Evolutionary conservation across 2,113 vertebrate genomes (phyloP), one percentile per base, ranked within the genome.

Genomic region (Cyprinus carpio): DNA sequence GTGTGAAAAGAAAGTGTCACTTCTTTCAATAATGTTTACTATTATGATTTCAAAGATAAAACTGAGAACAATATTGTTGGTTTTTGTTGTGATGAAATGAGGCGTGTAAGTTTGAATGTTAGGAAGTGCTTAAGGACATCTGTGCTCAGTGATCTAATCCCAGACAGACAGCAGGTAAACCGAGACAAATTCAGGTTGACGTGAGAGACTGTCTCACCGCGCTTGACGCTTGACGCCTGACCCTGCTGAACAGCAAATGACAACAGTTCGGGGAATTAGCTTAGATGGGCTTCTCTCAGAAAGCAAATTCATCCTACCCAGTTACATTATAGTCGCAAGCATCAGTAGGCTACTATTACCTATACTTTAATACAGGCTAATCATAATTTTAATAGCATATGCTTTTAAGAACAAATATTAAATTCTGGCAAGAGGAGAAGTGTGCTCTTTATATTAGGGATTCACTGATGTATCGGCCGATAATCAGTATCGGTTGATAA

Each of bases 101-200:
- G 7, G 46, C 46, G 5, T 40, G 49, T 51, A 3, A 31, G 31
- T 71, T 71, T 71, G 20, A 40, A 71, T 23, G 34, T n/a, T 71
- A 81, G 87, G 49, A 71, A 84, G 64, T 54, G 29, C 27, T 58
- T 46, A 16, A 80, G 74, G 31, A 34, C 18, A 37, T 11, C 16
- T 56, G 75, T 64, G 62, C 60, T 83, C 77, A 74, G 82, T 18
- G 20, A 34, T 29, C 83, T 83, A 81, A 82, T 86, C 77, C 69
- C 67, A 75, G 25, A 79, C 84, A 87, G 49, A 72, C 18, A 60
- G 15, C 56, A 60, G 20, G n/a, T 10, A 1, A 60, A 23, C 2
- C 56, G 8, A 60, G 23, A 60, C 56, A 60, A 60, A 60, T 60
- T 9, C 2, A 60, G 56, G 23, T 60, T n/a, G 56, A 60, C 7